A percentile compares a stretch with the other conserved stretches of the same genome.
phyloP scores from a whole-genome alignment of 2,113 vertebrate genomes.

The Dipodomys spectabilis region DNA sequence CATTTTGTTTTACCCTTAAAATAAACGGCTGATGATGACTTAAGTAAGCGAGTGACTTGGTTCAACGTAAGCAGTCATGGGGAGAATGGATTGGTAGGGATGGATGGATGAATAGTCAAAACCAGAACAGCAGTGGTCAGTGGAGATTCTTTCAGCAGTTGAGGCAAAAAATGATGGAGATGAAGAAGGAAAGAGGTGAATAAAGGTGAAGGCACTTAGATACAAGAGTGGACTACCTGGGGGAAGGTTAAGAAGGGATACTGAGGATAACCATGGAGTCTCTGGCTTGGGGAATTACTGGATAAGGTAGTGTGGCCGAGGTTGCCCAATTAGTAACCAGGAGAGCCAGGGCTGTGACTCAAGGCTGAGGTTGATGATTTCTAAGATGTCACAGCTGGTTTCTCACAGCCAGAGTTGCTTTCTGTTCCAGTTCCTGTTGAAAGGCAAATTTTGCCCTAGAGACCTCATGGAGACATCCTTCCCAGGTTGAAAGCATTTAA shows the following conservation, averaged over 20 bases:
- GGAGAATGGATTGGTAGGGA: background rate
- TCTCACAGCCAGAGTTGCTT: background rate
- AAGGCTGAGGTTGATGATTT: background rate
- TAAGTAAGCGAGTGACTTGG: background rate
- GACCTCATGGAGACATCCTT: background rate
- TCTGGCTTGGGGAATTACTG: background rate
- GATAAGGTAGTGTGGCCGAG: background rate
- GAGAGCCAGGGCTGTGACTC: background rate
- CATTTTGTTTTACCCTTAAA: background rate
- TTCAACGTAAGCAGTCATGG: background rate
- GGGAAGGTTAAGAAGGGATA: background rate
- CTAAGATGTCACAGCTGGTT: background rate
- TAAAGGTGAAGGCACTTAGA: background rate
- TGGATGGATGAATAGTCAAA: background rate
- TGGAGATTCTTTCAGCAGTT: background rate
- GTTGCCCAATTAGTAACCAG: background rate
- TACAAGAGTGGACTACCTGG: background rate
- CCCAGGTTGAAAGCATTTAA: slow-evolving; percentile 4
- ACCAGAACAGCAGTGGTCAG: background rate
- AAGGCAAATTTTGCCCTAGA: background rate
- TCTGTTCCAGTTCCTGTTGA: background rate
- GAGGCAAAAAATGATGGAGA: background rate
- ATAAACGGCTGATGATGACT: background rate
- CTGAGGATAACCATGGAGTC: background rate
- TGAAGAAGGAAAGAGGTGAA: background rate